Percentiles rank a stretch among this genome's conserved stretches.
Conservation (phyloP, 2,797 vertebrate species). For the Oreochromis mossambicus region DNA sequence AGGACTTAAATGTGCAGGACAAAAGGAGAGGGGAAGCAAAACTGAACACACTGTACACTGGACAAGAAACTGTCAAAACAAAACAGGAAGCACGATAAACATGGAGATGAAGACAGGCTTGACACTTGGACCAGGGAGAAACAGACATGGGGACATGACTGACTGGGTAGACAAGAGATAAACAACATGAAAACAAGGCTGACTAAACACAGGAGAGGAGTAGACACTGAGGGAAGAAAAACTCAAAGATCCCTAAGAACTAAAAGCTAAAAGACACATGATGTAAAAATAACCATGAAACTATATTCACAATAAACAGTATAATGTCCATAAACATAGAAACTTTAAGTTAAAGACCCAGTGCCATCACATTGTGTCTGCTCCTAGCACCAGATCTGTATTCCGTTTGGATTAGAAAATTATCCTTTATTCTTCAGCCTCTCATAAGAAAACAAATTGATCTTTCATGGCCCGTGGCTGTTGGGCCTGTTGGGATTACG, state of each 20-base stretch:
- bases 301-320: neutral
- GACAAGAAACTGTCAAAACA: neutral
- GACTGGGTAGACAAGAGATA: neutral
- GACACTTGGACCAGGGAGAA: neutral
- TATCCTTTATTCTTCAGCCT: neutral
- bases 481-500: neutral
- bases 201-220: neutral
- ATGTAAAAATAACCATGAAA: neutral
- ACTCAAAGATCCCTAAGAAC: neutral
- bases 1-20: neutral
- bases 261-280: neutral
- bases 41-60: neutral
- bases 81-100: neutral
- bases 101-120: neutral
- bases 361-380: neutral
- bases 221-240: neutral
- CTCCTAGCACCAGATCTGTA: neutral
- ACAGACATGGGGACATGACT: neutral
- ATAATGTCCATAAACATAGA: neutral
- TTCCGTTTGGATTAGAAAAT: neutral
- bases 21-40: neutral
- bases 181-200: neutral
- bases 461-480: neutral
- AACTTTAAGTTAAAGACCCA: neutral
- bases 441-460: neutral